phyloP scores from a whole-genome alignment of 2,888 invertebrate genomes.

The Pollenia griseotomentosa region DNA sequence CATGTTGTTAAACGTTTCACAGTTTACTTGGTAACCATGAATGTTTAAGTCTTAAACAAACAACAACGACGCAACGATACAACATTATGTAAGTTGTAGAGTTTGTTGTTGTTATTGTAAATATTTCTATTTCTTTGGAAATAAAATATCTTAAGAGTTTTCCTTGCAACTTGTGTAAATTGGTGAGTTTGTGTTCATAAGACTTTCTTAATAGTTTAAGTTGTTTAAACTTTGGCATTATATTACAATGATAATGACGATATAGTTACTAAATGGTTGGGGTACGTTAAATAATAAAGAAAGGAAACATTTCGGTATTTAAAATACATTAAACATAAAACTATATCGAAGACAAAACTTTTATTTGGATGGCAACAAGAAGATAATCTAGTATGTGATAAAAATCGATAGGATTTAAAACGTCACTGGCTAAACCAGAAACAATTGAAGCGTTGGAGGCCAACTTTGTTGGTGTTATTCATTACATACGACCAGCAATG shows the following conservation, averaged over 20 bases:
- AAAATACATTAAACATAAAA: too few relatives aligned
- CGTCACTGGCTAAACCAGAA: too few relatives aligned
- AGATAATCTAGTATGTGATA: too few relatives aligned
- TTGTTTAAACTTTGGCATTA: conserved; percentile 66
- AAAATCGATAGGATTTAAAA: too few relatives aligned
- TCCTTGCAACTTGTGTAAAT: conserved; percentile 51
- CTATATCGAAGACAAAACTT: too few relatives aligned
- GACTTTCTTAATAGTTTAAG: conserved; percentile 67
- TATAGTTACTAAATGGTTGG: not conserved
- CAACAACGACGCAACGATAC: conserved; percentile 15
- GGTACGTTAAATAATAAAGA: too few relatives aligned
- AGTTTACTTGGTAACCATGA: conserved; percentile 50
- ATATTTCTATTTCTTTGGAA: conserved; percentile 54
- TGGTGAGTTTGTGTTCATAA: conserved; percentile 58
- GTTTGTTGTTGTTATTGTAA: conserved; percentile 37
- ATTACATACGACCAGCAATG: too few relatives aligned
- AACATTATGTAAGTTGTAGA: not conserved
- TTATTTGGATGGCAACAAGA: too few relatives aligned
- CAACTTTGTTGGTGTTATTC: too few relatives aligned
- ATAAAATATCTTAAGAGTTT: conserved; percentile 67
- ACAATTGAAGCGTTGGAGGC: too few relatives aligned
- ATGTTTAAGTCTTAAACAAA: conserved; percentile 51
- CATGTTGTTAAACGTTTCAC: conserved; percentile 46
- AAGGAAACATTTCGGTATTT: too few relatives aligned
- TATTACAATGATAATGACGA: conserved; percentile 49